phyloP scores from a whole-genome alignment of 1,140 invertebrate genomes.

The Musca vetustissima region DNA sequence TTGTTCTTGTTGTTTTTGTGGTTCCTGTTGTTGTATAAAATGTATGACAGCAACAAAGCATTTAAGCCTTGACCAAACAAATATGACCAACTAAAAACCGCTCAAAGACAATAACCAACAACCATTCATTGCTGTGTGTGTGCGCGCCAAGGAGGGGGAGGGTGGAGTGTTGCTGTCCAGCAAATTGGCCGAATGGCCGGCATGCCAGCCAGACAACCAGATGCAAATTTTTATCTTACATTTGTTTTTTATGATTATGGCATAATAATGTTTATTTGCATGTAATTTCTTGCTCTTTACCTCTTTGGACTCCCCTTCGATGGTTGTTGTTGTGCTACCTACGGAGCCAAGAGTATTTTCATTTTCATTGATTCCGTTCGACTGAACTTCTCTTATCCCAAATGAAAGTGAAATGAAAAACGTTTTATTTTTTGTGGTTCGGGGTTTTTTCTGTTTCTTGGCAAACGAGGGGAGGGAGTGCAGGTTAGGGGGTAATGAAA shows the following conservation, averaged over 20 bases:
- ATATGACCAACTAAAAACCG: too few species aligned
- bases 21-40: too few species aligned
- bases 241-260: conserved; percentile 21
- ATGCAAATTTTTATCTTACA: conserved; percentile 21
- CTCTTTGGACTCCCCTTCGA: not conserved
- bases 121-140: not conserved
- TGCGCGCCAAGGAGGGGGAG: too few species aligned
- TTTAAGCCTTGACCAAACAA: too few species aligned
- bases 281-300: not conserved
- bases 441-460: too few species aligned
- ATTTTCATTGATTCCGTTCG: conserved; percentile 10
- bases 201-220: not conserved
- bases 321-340: not conserved
- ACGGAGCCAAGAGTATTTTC: not conserved
- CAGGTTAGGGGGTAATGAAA: too few species aligned
- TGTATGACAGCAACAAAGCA: too few species aligned
- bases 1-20: too few species aligned
- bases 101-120: too few species aligned
- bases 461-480: too few species aligned
- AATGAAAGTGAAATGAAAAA: conserved; percentile 8
- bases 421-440: too few species aligned
- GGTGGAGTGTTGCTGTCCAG: too few species aligned
- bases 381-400: conserved; percentile 12
- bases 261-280: conserved; percentile 21
- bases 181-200: not conserved